Base-by-base conservation (phyloP, 2,888 invertebrate genomes). In the Pardosa pseudoannulata region DNA sequence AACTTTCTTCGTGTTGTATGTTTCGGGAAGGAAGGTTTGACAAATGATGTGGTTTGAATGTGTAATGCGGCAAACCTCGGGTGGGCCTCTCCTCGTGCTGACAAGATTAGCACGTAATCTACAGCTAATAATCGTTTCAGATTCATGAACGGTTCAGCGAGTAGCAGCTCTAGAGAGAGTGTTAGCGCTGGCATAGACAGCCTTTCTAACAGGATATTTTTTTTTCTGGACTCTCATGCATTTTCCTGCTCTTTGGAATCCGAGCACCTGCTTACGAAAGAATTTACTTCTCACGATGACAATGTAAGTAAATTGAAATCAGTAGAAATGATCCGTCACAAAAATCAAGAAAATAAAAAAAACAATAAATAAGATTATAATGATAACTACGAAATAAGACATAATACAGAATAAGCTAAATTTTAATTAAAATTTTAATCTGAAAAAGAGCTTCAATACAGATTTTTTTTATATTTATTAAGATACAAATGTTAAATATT, bases 31-130 rank as follows among this genome's bases (percentile, higher is more conserved):
- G 28, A 74, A 74, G 31, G 70, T 27, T 71, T 85, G 78, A 85
- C 78, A 85, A 85, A 85, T 79, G 83, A 85, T 73, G 19, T 41
- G 64, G 64, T 56, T 73, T 31, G 73, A 78, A 73, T 85, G 27
- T 31, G 67, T 73, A 78, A 85, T 72, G 78, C 27, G 62, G 50
- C 1, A 5, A n/a, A 7, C 28, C 46, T 72, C 41, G 62, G 56
- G 16, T 16, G 64, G 27, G 56, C 56, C n/a, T 19, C 56, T 56
- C 23, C 56, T 56, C 23, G 19, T 0, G 64, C n/a, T n/a, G 36
- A 67, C 70, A 41, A 70, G 41, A 70, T 70, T 70, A 70, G 70
- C 70, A 19, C 41, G 41, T 70, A 70, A 70, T 70, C 70, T 41
- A 16, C 70, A 23, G 36, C 23, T 41, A 41, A 70, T 70, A 70